Evolutionary conservation across 2,113 vertebrate species (phyloP), one percentile per base, ranked within the genome.

Genomic region (Rhegmatorhina hoffmannsi): DNA sequence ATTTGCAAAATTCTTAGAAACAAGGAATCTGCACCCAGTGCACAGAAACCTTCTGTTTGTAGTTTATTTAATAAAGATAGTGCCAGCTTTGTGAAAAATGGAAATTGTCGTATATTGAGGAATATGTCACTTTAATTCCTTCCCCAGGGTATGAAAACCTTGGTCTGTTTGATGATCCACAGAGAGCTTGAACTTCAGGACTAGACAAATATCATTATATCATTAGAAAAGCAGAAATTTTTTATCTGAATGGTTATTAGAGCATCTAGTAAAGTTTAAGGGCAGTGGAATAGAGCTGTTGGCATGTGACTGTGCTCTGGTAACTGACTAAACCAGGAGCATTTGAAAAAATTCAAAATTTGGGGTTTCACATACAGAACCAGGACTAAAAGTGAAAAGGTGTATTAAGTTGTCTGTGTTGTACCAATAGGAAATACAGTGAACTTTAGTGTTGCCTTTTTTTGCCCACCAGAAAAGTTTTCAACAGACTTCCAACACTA

Each of bases 1-100:
- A 60, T 90, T 93, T 88, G 85, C 79, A 80, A 14, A 92, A 74
- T 62, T 90, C 88, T 69, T 87, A 69, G 89, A 77, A 89, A 77
- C 23, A 43, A 31, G 53, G 46, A 59, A 17, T 62, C 67, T 43
- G 75, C 50, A 89, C 7, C 18, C 33, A 33, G 62, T 24, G 40
- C 23, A 5, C 52, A 28, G 62, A 87, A 52, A 15, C 77, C 40
- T 43, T 7, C n/a, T 84, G 66, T 46, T 85, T 91, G 44, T 85
- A 18, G 64, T 64, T 91, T 36, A 17, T 52, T 87, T 64, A 69
- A 53, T 64, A 46, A 73, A 53, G 36, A 40, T 28, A 24, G 31
- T 34, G 53, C 81, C 74, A 53, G 70, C 87, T 60, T 24, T 33
- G 10, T 53, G 70, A 75, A 68, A 31, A 53, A 43, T 34, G 31